Base-by-base conservation (phyloP, 2,113 vertebrate genomes). In the Isurus oxyrinchus region DNA sequence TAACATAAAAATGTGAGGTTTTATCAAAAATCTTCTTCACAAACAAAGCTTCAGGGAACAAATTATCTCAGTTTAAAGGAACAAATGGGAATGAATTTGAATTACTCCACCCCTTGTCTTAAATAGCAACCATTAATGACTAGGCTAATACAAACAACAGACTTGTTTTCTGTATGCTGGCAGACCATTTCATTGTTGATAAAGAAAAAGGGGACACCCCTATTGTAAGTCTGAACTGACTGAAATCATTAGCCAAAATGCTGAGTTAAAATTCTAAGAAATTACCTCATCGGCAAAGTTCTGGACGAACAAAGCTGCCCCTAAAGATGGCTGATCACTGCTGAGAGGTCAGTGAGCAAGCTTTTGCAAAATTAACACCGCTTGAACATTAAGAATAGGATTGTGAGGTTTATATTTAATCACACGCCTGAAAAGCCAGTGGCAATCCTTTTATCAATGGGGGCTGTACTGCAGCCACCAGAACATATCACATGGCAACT, bases 381-480 rank as follows among this genome's bases (percentile, higher is more conserved):
- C 81, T 96, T 96, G 81, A 88, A 96, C 27, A 66, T 96, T n/a
- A 53, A 96, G 63, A 16, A 86, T 53, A 90, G 3, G 49, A 69
- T 69, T 87, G 55, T 67, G 4, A 90, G 84, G 21, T n/a, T 96
- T 69, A 55, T 21, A 90, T 96, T 88, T 53, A 19, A 96, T 96
- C 86, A 35, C 27, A 67, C 21, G 59, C 44, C 44, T 67, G 84
- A 63, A 91, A 55, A 55, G 66, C 66, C 94, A 55, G 25, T 72
- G 67, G 66, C 66, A 76, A 35, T 95, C 94, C 40, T 95, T 69
- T 72, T 25, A 72, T 69, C 44, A 76, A 57, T 16, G 44, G 67
- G 25, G 25, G 40, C 0, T 27, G 63, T 61, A 67, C 23, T 95
- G 40, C 63, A 95, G 44, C 49, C 25, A 49, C 23, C 93, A 95